A percentile compares a stretch with the other conserved stretches of the same genome.
Evolutionary conservation across 1,140 invertebrate species (phyloP).

Genomic region (Tetraneura akinire): DNA sequence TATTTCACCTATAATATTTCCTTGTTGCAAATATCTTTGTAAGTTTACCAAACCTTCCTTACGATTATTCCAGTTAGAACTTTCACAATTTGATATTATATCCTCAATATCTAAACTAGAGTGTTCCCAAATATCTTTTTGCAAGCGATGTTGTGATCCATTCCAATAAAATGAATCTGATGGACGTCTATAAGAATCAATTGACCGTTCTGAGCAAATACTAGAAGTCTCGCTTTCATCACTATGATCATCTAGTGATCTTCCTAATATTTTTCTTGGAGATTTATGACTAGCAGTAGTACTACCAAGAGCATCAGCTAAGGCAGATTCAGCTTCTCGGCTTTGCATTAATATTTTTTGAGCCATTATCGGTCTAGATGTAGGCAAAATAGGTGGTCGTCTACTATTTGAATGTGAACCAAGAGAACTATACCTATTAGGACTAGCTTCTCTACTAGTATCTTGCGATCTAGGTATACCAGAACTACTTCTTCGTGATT

Average conservation of each 20-base stretch:
- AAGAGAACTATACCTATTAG: constrained; percentile 60
- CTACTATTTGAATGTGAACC: constrained; percentile 44
- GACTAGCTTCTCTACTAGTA: constrained; percentile 70
- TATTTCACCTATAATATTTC: constrained; percentile 68
- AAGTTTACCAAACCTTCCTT: constrained; percentile 88
- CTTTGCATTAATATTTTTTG: constrained; percentile 84
- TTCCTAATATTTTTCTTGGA: constrained; percentile 49
- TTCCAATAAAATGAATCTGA: constrained; percentile 63
- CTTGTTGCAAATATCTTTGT: constrained; percentile 72
- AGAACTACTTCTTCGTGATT: constrained; percentile 63
- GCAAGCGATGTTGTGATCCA: constrained; percentile 75
- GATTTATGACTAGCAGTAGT: constrained; percentile 43
- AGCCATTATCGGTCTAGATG: constrained; percentile 68
- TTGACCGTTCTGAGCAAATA: constrained; percentile 88
- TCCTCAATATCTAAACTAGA: constrained; percentile 76
- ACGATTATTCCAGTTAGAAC: constrained; percentile 86
- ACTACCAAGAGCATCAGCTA: constrained; percentile 74
- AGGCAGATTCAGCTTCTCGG: constrained; percentile 81
- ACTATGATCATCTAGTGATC: constrained; percentile 70
- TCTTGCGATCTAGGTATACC: constrained; percentile 74
- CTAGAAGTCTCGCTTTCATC: constrained; percentile 94
- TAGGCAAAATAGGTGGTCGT: constrained; percentile 56
- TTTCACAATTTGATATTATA: constrained; percentile 83
- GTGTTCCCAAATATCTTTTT: constrained; percentile 68
- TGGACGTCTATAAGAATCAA: constrained; percentile 63